Percentiles rank a stretch among this genome's conserved stretches.
Conservation (phyloP, 1,140 invertebrate species). For the Belonocnema kinseyi region DNA sequence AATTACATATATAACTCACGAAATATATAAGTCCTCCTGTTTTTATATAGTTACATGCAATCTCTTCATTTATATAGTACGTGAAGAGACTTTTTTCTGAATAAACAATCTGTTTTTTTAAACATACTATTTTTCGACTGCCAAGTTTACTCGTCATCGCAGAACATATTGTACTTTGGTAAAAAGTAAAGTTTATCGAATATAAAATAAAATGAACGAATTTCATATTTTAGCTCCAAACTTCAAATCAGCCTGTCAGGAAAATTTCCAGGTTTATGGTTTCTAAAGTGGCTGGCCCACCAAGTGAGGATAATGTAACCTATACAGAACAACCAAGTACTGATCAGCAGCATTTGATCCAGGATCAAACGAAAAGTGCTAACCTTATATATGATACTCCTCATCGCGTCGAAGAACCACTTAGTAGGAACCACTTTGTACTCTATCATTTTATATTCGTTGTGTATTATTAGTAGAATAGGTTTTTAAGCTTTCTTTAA, state of each 20-base stretch:
- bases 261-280: slow-evolving; percentile 77
- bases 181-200: no score
- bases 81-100: no score
- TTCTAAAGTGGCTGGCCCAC: slow-evolving; percentile 73
- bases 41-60: no score
- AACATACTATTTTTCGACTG: background rate
- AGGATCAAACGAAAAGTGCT: slow-evolving; percentile 49
- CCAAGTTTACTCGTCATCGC: background rate
- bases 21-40: no score
- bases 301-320: slow-evolving; percentile 45
- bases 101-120: no score
- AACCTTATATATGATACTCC: slow-evolving; percentile 40
- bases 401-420: slow-evolving; percentile 38
- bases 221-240: slow-evolving; percentile 47
- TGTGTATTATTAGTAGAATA: background rate
- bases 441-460: background rate
- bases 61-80: no score
- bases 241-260: slow-evolving; percentile 63
- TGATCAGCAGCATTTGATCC: slow-evolving; percentile 53
- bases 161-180: slow-evolving; percentile 27
- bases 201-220: slow-evolving; percentile 12
- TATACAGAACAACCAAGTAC: slow-evolving; percentile 39
- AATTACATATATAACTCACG: no score
- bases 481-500: no score
- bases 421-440: slow-evolving; percentile 35